Percentiles rank a stretch among this genome's conserved stretches.
Conservation (phyloP, 2,797 vertebrate species). For the Myotis pilosus region DNA sequence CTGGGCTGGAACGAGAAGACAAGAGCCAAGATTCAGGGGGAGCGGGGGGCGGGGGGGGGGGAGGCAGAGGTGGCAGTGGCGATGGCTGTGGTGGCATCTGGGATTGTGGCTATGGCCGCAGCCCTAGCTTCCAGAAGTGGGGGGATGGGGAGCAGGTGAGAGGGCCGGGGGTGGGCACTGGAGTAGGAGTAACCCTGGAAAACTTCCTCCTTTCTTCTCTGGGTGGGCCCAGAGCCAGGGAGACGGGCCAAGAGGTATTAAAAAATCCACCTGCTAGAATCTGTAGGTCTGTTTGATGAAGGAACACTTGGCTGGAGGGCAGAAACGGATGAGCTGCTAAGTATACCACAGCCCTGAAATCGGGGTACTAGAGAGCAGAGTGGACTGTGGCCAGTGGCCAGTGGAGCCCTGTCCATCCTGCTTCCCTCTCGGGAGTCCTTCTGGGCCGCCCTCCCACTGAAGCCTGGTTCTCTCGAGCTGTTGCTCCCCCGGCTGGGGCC, state of each 20-base stretch:
- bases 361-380: not conserved
- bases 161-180: not conserved
- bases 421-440: not conserved
- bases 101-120: not conserved
- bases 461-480: not conserved
- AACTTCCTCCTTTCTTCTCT: not conserved
- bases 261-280: constrained; percentile 65
- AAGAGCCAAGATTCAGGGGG: constrained; percentile 65
- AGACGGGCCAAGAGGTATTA: constrained; percentile 40
- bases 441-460: not conserved
- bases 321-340: not conserved
- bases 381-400: not conserved
- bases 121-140: not conserved
- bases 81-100: not conserved
- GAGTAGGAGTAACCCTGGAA: not conserved
- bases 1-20: constrained; percentile 74
- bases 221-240: constrained; percentile 33
- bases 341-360: not conserved
- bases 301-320: constrained; percentile 43
- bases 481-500: not conserved
- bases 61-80: not conserved
- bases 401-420: not conserved
- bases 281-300: constrained; percentile 6
- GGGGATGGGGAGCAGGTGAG: not conserved
- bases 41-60: not conserved